Evolutionary conservation across 2,888 invertebrate genomes (phyloP).

Genomic region (Lottia scabra): DNA sequence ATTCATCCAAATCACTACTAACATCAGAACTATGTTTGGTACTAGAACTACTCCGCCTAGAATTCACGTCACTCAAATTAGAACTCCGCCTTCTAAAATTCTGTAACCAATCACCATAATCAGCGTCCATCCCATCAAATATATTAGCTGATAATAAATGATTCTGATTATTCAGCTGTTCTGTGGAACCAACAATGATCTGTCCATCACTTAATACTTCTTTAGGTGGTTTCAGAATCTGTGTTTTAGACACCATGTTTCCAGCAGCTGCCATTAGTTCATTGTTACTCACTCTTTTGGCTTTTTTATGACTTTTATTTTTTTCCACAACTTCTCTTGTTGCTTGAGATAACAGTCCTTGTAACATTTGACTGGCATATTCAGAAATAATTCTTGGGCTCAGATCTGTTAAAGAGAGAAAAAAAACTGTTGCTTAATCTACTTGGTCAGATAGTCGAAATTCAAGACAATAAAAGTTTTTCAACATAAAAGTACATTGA

Average conservation of each 20-base stretch:
- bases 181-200: neutral
- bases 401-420: neutral
- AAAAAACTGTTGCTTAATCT: too few species aligned
- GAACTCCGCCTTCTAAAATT: constrained; percentile 61
- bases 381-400: constrained; percentile 4
- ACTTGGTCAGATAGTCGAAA: too few species aligned
- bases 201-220: neutral
- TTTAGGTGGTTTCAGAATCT: neutral
- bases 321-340: constrained; percentile 3
- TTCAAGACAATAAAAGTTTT: too few species aligned
- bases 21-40: constrained; percentile 62
- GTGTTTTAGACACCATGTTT: neutral
- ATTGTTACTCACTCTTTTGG: neutral
- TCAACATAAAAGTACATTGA: too few species aligned
- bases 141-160: neutral
- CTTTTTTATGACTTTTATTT: constrained; percentile 1
- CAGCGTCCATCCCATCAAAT: constrained; percentile 47
- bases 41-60: constrained; percentile 71
- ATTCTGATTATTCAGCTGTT: neutral
- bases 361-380: neutral
- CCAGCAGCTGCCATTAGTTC: neutral
- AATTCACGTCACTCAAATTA: constrained; percentile 61
- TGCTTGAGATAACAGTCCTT: neutral
- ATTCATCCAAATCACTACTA: constrained; percentile 64
- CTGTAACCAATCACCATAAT: constrained; percentile 53